Conservation (phyloP, 2,888 invertebrate genomes). For the Orthosia gothica region DNA sequence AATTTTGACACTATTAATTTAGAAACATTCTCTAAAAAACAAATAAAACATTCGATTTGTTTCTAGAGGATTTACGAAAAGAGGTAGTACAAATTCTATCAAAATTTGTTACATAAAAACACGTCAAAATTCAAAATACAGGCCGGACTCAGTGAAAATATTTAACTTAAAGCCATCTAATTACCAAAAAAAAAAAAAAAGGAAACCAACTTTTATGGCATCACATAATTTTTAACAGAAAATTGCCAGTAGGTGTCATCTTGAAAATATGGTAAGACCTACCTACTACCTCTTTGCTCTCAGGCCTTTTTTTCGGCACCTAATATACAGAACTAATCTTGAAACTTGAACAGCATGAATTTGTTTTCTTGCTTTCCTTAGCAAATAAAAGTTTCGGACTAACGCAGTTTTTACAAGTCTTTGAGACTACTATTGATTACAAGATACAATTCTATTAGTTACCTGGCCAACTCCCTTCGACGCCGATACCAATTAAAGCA, state of each 20-base stretch:
- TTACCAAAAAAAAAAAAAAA: not conserved
- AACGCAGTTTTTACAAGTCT: not conserved
- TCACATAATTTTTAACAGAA: not conserved
- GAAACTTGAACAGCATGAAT: not conserved
- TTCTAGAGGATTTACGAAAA: not conserved
- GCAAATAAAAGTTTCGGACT: not conserved
- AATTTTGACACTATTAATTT: not conserved
- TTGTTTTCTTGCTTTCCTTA: not conserved
- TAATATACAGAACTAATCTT: not conserved
- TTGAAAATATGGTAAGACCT: not conserved
- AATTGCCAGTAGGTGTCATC: conserved; percentile 6
- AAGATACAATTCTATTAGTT: not conserved
- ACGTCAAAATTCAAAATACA: no score
- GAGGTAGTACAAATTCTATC: not conserved
- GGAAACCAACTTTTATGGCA: not conserved
- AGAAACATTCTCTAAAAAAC: no score
- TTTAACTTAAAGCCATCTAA: not conserved
- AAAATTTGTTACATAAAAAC: not conserved
- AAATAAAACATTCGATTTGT: no score
- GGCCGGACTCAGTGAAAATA: not conserved
- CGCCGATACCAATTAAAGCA: not conserved
- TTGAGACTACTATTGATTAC: not conserved
- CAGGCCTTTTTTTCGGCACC: not conserved
- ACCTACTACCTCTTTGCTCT: not conserved
- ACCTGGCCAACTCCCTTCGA: not conserved